A percentile compares a stretch with the other conserved stretches of the same genome.
Conservation (phyloP, 2,888 invertebrate genomes). For the Rhagonycha lutea region DNA sequence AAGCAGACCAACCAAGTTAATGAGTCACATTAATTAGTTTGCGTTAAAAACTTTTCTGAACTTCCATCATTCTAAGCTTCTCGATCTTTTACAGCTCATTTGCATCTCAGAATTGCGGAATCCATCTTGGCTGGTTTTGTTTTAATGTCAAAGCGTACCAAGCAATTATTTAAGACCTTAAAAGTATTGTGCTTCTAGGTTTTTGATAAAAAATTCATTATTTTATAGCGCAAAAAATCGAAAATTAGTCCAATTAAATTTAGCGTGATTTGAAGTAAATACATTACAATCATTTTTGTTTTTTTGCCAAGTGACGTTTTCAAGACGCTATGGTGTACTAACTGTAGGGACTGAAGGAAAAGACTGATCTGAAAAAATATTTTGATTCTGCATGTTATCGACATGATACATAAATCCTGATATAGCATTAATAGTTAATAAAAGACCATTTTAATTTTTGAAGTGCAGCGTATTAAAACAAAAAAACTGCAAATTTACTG, state of each 20-base stretch:
- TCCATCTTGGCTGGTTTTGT: constrained; percentile 50
- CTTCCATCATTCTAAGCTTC: constrained; percentile 44
- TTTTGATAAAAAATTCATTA: constrained; percentile 11
- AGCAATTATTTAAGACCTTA: constrained; percentile 48
- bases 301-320: neutral
- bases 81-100: constrained; percentile 56
- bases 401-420: neutral
- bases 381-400: neutral
- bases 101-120: constrained; percentile 54
- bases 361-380: neutral
- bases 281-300: neutral
- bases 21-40: constrained; percentile 44
- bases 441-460: constrained; percentile 11
- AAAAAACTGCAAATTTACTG: constrained; percentile 43
- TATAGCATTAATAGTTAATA: constrained; percentile 7
- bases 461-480: neutral
- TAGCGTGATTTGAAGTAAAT: neutral
- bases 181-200: constrained; percentile 12
- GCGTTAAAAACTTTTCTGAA: constrained; percentile 40
- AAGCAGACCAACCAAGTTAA: constrained; percentile 42
- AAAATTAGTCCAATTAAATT: neutral
- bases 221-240: neutral
- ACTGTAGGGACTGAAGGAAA: neutral
- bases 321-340: neutral
- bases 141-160: constrained; percentile 46